Evolutionary conservation across 2,113 vertebrate genomes (phyloP).

Genomic region (Aegithalos caudatus): DNA sequence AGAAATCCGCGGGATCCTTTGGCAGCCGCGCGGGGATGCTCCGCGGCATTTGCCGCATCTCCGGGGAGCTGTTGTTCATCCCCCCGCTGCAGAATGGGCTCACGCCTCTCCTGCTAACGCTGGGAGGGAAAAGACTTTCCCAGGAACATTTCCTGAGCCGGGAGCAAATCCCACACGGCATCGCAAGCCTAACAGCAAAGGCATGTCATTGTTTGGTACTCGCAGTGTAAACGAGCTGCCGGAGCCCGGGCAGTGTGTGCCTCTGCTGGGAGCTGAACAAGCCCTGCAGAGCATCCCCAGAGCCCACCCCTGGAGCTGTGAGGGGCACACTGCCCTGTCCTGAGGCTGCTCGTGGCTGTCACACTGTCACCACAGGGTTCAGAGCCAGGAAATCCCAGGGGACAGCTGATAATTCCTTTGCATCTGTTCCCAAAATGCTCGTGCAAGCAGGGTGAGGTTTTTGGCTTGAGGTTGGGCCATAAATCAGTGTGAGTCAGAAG

Average conservation of each 20-base stretch:
- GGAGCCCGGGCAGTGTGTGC: neutral
- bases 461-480: neutral
- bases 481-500: constrained; percentile 16
- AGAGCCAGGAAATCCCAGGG: neutral
- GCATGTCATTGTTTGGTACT: neutral
- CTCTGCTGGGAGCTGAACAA: neutral
- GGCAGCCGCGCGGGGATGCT: neutral
- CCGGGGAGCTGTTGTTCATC: neutral
- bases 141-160: constrained; percentile 2
- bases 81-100: neutral
- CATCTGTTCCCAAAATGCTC: neutral
- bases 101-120: neutral
- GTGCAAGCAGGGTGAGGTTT: neutral
- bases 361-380: neutral
- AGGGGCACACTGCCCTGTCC: accelerated
- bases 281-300: neutral
- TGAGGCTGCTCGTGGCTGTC: neutral
- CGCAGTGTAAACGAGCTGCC: neutral
- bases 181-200: neutral
- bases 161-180: neutral
- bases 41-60: neutral
- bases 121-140: neutral
- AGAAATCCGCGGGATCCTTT: neutral
- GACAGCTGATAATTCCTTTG: constrained; percentile 12
- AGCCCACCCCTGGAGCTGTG: no score